Conservation (phyloP, 2,113 vertebrate genomes). For the Trichechus manatus region DNA sequence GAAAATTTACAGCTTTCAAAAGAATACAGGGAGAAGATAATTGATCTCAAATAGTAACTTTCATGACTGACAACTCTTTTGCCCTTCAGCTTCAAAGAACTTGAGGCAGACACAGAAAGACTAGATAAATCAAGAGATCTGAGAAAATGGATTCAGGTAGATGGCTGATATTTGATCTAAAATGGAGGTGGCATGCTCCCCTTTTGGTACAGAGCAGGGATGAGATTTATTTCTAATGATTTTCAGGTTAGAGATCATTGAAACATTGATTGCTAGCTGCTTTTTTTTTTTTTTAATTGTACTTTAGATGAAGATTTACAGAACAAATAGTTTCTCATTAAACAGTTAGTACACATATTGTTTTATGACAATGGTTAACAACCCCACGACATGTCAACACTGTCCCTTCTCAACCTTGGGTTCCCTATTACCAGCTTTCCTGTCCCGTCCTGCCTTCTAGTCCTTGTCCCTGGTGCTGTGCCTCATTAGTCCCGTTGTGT, state of each 20-base stretch:
- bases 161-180: no score
- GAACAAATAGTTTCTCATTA: no score
- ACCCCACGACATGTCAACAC: no score
- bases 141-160: background rate
- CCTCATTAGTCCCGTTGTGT: no score
- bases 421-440: no score
- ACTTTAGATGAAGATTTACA: no score
- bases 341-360: no score
- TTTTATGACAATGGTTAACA: no score
- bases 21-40: background rate
- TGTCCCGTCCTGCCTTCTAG: no score
- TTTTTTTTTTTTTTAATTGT: background rate
- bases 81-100: background rate
- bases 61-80: background rate
- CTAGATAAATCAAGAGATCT: background rate
- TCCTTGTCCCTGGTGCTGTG: no score
- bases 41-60: background rate
- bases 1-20: background rate
- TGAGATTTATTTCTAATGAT: background rate
- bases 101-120: background rate
- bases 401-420: no score
- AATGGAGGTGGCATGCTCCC: background rate
- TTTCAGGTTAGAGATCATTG: background rate
- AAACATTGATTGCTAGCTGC: background rate
- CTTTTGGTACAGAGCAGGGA: background rate